Base-by-base conservation (phyloP, 2,888 invertebrate species). In the Cremastinae sp. region DNA sequence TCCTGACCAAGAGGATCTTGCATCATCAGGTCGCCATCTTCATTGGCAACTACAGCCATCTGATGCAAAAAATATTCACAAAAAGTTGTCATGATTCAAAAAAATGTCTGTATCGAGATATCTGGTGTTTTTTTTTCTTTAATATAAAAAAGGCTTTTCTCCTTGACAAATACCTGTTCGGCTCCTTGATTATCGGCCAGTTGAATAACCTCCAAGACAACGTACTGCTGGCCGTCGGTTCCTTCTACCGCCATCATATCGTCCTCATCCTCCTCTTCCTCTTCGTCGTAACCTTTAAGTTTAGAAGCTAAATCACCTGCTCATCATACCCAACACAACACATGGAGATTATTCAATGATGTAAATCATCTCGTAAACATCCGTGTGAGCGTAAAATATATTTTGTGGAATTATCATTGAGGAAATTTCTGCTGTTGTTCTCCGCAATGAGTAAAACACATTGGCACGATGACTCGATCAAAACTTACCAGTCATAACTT, bases 171-270 rank as follows among this genome's bases (percentile, higher is more conserved):
- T 79, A 93, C 93, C 88, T 91, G 91, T 61, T 93, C 93, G 3
- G 92, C 91, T 78, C 93, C 94, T 81, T 94, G 95, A 64, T 94
- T 94, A 80, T 92, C 92, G 16, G 92, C 92, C 47, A 95, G 89
- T 83, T 96, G 96, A 51, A 97, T 96, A 8, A 97, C 96, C 90
- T 97, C 96, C 10, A 97, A 91, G n/a, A 97, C 96, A 58, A 97
- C 96, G 84, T 96, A 96, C 88, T 96, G 95, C 82, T 96, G 95
- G 0, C 96, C 96, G 88, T 94, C 94, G 4, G 93, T 92, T 20
- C 93, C 93, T 86, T 95, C 93, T 0, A 94, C 93, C 3, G 94
- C 92, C 90, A 94, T 92, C 88, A 94, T 91, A 66, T 93, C 92
- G 38, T 92, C 92, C 77, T 93, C 92, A 41, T 91, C 91, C 70